Percentiles rank a stretch among this genome's conserved stretches.
phyloP scores from a whole-genome alignment of 1,140 invertebrate species.

The Mactra quadrangularis region DNA sequence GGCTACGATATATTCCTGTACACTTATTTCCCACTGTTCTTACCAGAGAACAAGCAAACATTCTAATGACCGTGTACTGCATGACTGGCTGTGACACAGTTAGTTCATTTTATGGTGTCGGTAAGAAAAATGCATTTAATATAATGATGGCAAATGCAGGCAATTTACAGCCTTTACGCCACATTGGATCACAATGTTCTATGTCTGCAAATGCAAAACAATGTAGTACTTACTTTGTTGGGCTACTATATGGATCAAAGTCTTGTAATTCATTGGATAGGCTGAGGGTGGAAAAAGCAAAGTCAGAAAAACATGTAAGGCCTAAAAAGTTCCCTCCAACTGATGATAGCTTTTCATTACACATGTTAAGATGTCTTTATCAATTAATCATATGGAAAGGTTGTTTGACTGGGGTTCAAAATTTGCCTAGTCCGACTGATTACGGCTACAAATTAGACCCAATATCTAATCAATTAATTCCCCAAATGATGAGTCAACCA shows the following conservation, averaged over 20 bases:
- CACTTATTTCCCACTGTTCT: neutral
- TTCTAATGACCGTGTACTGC: slow-evolving; percentile 8
- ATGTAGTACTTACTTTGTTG: too few relatives aligned
- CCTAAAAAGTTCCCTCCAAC: neutral
- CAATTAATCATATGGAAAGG: neutral
- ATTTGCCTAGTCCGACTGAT: neutral
- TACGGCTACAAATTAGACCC: slow-evolving; percentile 5
- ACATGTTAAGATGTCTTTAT: neutral
- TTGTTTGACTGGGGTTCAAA: neutral
- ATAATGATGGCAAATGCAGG: neutral
- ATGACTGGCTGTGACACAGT: slow-evolving; percentile 17
- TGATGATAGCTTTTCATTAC: slow-evolving; percentile 4
- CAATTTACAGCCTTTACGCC: neutral
- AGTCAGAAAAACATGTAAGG: neutral
- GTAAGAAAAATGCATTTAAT: slow-evolving; percentile 38
- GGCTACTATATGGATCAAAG: neutral
- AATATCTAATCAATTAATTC: neutral
- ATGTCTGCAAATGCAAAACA: too few relatives aligned
- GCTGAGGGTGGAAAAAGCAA: neutral
- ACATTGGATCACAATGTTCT: neutral
- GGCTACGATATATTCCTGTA: slow-evolving; percentile 8
- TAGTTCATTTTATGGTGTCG: slow-evolving; percentile 20
- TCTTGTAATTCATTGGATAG: neutral
- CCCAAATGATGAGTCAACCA: slow-evolving; percentile 1
- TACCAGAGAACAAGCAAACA: slow-evolving; percentile 1